phyloP scores from a whole-genome alignment of 2,113 vertebrate species.

The Channa maculata region DNA sequence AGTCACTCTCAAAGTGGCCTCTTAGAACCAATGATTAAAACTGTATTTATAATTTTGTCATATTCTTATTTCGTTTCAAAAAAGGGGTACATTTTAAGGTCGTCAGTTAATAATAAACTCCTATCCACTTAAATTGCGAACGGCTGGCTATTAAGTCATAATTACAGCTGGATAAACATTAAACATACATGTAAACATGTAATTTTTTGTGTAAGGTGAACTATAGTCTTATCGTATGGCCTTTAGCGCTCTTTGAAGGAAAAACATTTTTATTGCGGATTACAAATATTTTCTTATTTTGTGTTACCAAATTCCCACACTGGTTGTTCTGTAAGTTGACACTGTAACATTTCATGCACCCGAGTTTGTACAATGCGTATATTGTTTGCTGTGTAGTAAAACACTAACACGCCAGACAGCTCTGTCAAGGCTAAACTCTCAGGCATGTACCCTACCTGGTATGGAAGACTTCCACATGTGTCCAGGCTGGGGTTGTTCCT shows the following conservation, averaged over 20 bases:
- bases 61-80: no score
- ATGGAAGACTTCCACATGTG: constrained; percentile 97
- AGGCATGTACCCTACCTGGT: constrained; percentile 84
- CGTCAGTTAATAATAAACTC: not conserved
- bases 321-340: constrained; percentile 3
- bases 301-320: not conserved
- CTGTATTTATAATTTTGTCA: not conserved
- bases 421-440: constrained; percentile 10
- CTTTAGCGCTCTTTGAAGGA: not conserved
- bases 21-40: not conserved
- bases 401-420: constrained; percentile 11
- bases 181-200: not conserved
- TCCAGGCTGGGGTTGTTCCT: constrained; percentile 94
- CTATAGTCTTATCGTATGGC: no score
- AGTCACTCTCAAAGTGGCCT: not conserved
- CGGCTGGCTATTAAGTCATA: not conserved
- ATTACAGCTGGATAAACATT: not conserved
- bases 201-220: not conserved
- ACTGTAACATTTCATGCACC: constrained; percentile 1
- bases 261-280: not conserved
- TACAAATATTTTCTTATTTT: no score
- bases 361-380: not conserved
- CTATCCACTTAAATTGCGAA: not conserved
- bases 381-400: not conserved
- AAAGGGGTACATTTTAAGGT: no score